A percentile compares a stretch with the other conserved stretches of the same genome.
Conservation (phyloP, 2,888 invertebrate genomes). For the Iphiclides podalirius region DNA sequence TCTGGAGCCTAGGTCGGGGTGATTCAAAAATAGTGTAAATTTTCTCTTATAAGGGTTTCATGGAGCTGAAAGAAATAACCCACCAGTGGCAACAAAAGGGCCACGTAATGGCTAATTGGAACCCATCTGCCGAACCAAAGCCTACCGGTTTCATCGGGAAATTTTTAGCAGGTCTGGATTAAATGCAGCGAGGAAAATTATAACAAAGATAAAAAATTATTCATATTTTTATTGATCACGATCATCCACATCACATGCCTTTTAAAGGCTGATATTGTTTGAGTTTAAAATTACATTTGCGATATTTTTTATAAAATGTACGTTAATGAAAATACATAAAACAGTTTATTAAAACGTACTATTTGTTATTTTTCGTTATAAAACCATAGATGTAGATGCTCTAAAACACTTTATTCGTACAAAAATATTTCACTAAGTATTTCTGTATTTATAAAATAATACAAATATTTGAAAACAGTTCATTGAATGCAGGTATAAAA, state of each 20-base stretch:
- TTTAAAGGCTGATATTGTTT: conserved; percentile 43
- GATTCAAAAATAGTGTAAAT: too few relatives aligned
- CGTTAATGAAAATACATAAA: not conserved
- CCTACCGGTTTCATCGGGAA: conserved; percentile 93
- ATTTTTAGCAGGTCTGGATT: conserved; percentile 83
- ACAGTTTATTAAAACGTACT: not conserved
- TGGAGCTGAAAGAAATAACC: conserved; percentile 92
- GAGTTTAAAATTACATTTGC: not conserved
- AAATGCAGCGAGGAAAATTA: conserved; percentile 12
- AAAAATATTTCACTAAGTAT: conserved; percentile 17
- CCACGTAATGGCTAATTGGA: conserved; percentile 91
- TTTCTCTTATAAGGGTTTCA: conserved; percentile 90
- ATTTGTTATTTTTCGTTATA: not conserved
- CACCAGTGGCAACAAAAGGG: conserved; percentile 92
- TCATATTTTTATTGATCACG: conserved; percentile 61
- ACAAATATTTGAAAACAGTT: not conserved
- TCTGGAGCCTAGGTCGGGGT: too few relatives aligned
- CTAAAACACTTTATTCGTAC: not conserved
- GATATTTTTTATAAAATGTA: not conserved
- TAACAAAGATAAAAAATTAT: conserved; percentile 46
- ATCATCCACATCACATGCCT: conserved; percentile 64
- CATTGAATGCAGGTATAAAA: conserved; percentile 3
- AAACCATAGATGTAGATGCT: not conserved
- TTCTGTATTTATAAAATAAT: not conserved
- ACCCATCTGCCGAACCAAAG: conserved; percentile 87